Conservation (phyloP, 2,113 vertebrate genomes). For the Albula goreensis region DNA sequence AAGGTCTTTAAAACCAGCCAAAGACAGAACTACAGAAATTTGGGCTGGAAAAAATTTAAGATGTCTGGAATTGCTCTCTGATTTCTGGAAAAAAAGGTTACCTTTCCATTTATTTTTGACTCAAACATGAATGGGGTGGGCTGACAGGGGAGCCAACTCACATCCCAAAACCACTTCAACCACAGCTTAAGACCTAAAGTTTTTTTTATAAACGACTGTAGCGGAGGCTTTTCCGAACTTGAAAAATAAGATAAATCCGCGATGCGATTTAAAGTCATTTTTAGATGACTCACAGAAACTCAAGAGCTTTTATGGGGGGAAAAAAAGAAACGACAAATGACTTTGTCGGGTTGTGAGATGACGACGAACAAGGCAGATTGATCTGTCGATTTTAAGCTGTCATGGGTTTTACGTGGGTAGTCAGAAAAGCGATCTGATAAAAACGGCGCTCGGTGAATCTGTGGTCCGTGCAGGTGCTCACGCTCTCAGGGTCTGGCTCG, state of each 20-base stretch:
- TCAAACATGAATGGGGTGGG: too few species aligned
- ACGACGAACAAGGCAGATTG: background rate
- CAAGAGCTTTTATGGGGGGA: background rate
- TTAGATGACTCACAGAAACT: background rate
- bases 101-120: too few species aligned
- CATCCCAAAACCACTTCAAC: conserved; percentile 4
- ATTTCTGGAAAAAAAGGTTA: too few species aligned
- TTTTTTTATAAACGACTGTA: background rate
- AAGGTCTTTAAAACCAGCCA: too few species aligned
- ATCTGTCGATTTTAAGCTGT: background rate
- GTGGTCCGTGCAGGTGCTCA: background rate
- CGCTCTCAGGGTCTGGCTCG: too few species aligned
- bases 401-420: background rate
- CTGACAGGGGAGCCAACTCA: too few species aligned
- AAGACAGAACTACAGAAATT: too few species aligned
- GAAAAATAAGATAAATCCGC: background rate
- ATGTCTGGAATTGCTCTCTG: too few species aligned
- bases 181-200: conserved; percentile 5
- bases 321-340: background rate
- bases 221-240: background rate
- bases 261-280: background rate
- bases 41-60: too few species aligned
- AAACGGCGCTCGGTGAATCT: background rate
- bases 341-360: background rate
- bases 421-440: background rate